These are phyloP conservation scores for Strigamia transsilvanica DNA, from an alignment of 2,888 invertebrate species.

Conservation along the genomic window DNA sequence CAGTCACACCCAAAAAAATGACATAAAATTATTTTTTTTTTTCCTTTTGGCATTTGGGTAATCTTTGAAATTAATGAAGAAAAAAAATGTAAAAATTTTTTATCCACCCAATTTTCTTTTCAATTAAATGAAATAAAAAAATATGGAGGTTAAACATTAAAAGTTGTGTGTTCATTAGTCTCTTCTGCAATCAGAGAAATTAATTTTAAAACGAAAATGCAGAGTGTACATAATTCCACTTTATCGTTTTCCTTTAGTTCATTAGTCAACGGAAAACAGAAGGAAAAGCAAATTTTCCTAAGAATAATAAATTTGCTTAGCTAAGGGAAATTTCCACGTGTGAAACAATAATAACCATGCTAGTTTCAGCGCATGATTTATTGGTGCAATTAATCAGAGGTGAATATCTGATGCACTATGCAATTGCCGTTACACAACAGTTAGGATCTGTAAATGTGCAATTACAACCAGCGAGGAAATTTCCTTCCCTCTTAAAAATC, in stretches of 20 bases:
- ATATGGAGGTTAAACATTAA: not conserved
- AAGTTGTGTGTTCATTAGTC: constrained; percentile 20
- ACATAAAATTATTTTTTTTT: not conserved
- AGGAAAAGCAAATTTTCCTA: constrained; percentile 27
- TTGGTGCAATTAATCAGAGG: constrained; percentile 46
- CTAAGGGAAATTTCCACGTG: not conserved
- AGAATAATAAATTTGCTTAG: constrained; percentile 33
- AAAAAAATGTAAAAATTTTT: constrained; percentile 1
- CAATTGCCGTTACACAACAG: constrained; percentile 23
- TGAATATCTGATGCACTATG: constrained; percentile 23
- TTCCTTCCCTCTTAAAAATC: not conserved
- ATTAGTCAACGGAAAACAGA: not conserved
- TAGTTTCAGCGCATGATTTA: constrained; percentile 14
- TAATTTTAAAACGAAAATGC: constrained; percentile 36
- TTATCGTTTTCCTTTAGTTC: constrained; percentile 11
- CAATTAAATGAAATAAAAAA: not conserved
- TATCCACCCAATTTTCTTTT: not conserved
- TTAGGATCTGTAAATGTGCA: not conserved
- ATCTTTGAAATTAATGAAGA: not conserved
- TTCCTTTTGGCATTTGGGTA: not conserved
- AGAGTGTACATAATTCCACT: constrained; percentile 32
- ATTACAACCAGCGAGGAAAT: not conserved
- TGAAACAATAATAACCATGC: constrained; percentile 27
- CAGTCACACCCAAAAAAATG: constrained; percentile 34
- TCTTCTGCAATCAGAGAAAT: constrained; percentile 17